Base-by-base conservation (phyloP, 2,113 vertebrate genomes). In the Axis porcinus region DNA sequence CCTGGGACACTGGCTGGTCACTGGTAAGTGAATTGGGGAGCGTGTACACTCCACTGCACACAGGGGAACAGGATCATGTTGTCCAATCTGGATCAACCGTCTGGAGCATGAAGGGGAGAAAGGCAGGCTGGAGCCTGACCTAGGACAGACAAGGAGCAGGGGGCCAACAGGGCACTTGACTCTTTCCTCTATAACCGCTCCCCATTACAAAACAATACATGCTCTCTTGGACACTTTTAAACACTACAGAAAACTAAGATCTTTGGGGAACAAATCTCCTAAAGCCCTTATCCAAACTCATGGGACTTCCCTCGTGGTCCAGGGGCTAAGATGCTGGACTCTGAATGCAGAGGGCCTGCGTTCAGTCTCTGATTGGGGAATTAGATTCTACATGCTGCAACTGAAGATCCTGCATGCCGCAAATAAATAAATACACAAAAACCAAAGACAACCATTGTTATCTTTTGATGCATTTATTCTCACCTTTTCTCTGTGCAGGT, bases 401-500 rank as follows among this genome's bases (percentile, higher is more conserved):
- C 21, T 25, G 70, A 74, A 74, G 70, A 43, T 74, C 36, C 36
- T 43, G 70, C 36, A 74, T 74, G 70, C 21, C 25, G 11, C 21
- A 74, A 74, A 43, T 25, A 74, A 74, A 43, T 12, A 74, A 74
- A 74, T 43, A 43, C 19, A 43, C 36, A 74, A 14, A 74, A 74
- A 43, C n/a, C 40, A 74, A 89, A 91, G 52, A 81, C 9, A 60
- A 55, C 6, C 28, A 33, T 16, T 70, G 45, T 78, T 78, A 23
- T 27, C 90, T 70, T 89, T 43, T 82, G 58, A 82, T 85, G 52
- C 16, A n/a, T 92, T 94, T 74, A 40, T 91, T 92, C 10, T n/a
- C 57, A 45, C 7, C 7, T 81, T 91, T 93, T 85, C 57, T 94
- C 19, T 33, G 9, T 30, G 28, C 1, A 19, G 16, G 36, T 0